Base-by-base conservation (phyloP, 2,888 invertebrate genomes). In the Zootermopsis nevadensis region DNA sequence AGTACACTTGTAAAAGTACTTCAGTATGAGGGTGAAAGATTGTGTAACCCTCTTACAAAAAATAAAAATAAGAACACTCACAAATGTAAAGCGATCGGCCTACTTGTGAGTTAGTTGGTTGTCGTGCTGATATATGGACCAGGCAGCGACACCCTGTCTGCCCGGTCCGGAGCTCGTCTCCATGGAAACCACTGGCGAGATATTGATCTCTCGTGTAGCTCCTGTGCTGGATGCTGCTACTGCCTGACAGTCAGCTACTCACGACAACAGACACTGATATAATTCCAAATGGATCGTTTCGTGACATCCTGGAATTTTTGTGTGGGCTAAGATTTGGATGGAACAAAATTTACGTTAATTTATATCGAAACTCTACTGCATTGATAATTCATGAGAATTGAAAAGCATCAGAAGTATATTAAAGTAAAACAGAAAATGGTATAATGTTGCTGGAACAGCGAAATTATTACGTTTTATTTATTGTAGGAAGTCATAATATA, bases 111-210 rank as follows among this genome's bases (percentile, higher is more conserved):
- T 66, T 79, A 79, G 79, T 0, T 60, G 60, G 79, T 79, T 79
- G 55, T 79, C 66, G 27, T 22, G 22, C 79, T 66, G n/a, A 55
- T 38, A 38, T 38, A 38, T 35, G 74, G 24, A 35, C 53, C 72
- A 33, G n/a, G 74, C 90, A 91, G 91, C 91, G 90, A 90, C 91
- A 91, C 90, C 89, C 90, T 89, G 90, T 90, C 91, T 91, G 93
- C 93, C 93, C 93, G 93, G 89, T 89, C 89, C 89, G 89, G 89
- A 89, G 89, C 89, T 88, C 88, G 90, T 90, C 89, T 88, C 89
- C 89, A 89, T 89, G 89, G 88, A 87, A 89, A 89, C 88, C 60
- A 55, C 60, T n/a, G 38, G 79, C 79, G 66, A 86, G 87, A 89
- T 90, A 90, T 90, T 90, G 90, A 90, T 90, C 89, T 90, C 89